Percentiles rank a stretch among this genome's conserved stretches.
Evolutionary conservation across 2,797 vertebrate genomes (phyloP).

Genomic region (Notoglanidium macrostoma): DNA sequence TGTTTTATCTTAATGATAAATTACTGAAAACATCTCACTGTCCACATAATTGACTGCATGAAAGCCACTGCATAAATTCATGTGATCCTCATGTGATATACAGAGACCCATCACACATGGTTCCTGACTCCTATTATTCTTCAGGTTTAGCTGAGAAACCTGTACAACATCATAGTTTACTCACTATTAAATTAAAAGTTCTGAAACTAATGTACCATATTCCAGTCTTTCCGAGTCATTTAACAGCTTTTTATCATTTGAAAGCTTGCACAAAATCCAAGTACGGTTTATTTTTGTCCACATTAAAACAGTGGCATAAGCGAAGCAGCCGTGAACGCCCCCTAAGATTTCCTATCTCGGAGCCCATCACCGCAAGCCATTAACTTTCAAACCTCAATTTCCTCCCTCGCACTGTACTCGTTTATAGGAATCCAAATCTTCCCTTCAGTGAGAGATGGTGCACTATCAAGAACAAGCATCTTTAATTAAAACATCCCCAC

Average conservation of each 20-base stretch:
- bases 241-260: conserved; percentile 6
- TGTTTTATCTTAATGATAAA: background rate
- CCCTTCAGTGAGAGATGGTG: conserved; percentile 69
- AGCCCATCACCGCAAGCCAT: conserved; percentile 68
- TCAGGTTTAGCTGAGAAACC: background rate
- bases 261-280: conserved; percentile 28
- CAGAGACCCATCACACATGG: background rate
- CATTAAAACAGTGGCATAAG: conserved; percentile 28
- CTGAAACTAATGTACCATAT: conserved; percentile 8
- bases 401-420: conserved; percentile 63
- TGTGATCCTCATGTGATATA: background rate
- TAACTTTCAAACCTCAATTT: conserved; percentile 68
- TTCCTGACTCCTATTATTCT: background rate
- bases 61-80: background rate
- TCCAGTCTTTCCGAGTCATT: conserved; percentile 23
- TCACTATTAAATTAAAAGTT: conserved; percentile 20
- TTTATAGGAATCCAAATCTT: conserved; percentile 75
- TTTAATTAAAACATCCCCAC: conserved; percentile 79
- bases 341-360: conserved; percentile 58
- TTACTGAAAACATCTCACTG: background rate
- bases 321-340: conserved; percentile 51
- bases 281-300: conserved; percentile 20
- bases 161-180: background rate
- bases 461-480: conserved; percentile 78
- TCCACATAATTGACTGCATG: background rate